Percentiles rank a stretch among this genome's conserved stretches.
Conservation (phyloP, 2,113 vertebrate genomes). For the Rhegmatorhina hoffmannsi region DNA sequence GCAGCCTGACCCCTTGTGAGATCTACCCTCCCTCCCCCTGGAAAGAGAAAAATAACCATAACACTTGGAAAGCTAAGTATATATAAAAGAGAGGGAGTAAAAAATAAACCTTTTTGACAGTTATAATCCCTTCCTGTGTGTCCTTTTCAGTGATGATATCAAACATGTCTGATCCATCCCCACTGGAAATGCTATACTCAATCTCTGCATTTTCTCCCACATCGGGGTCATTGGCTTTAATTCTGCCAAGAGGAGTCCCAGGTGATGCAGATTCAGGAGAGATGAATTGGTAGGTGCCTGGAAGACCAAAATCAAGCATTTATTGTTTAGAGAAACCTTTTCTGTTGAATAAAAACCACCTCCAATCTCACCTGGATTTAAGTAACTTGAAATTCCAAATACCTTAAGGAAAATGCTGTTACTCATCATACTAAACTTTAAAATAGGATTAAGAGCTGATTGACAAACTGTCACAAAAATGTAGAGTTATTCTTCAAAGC, state of each 20-base stretch:
- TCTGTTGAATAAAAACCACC: background rate
- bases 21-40: background rate
- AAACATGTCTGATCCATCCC: constrained; percentile 87
- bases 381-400: background rate
- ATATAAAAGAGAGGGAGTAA: constrained; percentile 48
- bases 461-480: background rate
- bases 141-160: constrained; percentile 90
- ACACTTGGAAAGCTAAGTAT: constrained; percentile 31
- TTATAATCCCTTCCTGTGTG: constrained; percentile 93
- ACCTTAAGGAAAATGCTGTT: background rate
- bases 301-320: constrained; percentile 47
- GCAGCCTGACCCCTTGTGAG: constrained; percentile 36
- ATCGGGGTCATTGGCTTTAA: constrained; percentile 93
- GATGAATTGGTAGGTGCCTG: constrained; percentile 90
- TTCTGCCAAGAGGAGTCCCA: constrained; percentile 87
- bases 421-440: background rate
- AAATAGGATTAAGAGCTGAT: background rate
- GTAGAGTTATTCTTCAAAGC: background rate
- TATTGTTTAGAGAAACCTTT: background rate
- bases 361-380: background rate
- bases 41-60: constrained; percentile 13
- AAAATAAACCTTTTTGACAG: constrained; percentile 88
- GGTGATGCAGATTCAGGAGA: constrained; percentile 85
- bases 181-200: constrained; percentile 86
- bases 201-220: constrained; percentile 89